These are phyloP conservation scores for Orussus abietinus DNA, from an alignment of 1,140 invertebrate species.

Conservation along the genomic window DNA sequence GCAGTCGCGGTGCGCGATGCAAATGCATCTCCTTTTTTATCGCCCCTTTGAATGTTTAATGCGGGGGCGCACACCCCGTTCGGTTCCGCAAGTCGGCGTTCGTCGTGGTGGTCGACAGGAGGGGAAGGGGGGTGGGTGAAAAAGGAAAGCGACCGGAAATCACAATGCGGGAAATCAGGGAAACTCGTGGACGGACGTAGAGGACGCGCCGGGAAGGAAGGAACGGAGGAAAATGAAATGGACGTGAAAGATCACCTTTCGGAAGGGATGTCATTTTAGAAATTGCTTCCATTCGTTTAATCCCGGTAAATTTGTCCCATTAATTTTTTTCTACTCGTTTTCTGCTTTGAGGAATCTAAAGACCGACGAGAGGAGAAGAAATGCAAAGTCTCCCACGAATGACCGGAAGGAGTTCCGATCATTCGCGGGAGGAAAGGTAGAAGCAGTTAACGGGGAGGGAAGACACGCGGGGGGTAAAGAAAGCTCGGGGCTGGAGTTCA, in stretches of 20 bases:
- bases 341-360: too few species aligned
- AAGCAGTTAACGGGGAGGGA: too few species aligned
- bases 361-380: too few species aligned
- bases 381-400: too few species aligned
- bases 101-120: neutral
- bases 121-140: slow-evolving; percentile 5
- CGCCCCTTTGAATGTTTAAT: slow-evolving; percentile 48
- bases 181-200: slow-evolving; percentile 4
- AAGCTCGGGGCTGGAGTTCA: too few species aligned
- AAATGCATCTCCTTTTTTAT: slow-evolving; percentile 50
- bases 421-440: too few species aligned
- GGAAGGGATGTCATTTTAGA: too few species aligned
- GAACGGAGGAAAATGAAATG: slow-evolving; percentile 2
- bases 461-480: too few species aligned
- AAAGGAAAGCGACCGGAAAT: slow-evolving; percentile 7
- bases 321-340: too few species aligned
- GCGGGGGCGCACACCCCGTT: slow-evolving; percentile 14
- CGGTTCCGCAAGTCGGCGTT: too few species aligned
- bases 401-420: too few species aligned
- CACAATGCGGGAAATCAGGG: slow-evolving; percentile 10
- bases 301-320: too few species aligned
- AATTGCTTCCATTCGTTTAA: slow-evolving; percentile 11
- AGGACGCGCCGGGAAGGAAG: neutral
- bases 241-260: neutral
- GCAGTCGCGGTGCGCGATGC: slow-evolving; percentile 41